A percentile compares a stretch with the other conserved stretches of the same genome.
Conservation (phyloP, 2,797 vertebrate genomes). For the Leptatherina wallacei region DNA sequence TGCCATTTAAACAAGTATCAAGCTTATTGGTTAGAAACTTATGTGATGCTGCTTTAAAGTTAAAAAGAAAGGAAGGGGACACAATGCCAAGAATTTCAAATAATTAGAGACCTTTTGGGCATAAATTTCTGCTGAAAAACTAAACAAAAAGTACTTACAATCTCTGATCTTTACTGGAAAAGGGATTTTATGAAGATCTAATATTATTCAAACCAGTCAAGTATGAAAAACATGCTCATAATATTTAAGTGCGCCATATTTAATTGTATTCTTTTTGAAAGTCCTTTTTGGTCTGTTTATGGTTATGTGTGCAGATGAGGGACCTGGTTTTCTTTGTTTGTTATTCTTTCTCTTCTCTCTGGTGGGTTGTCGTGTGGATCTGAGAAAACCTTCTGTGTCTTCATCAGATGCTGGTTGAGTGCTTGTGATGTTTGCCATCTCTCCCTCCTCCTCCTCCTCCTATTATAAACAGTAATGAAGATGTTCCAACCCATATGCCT, state of each 20-base stretch:
- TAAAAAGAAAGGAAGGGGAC: not conserved
- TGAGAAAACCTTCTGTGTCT: slow-evolving; percentile 61
- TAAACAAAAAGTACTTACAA: no score
- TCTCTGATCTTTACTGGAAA: no score
- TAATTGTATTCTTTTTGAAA: not conserved
- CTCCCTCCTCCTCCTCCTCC: slow-evolving; percentile 16
- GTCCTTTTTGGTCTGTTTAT: slow-evolving; percentile 28
- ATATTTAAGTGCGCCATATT: not conserved
- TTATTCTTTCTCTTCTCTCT: slow-evolving; percentile 57
- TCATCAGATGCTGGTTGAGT: slow-evolving; percentile 60
- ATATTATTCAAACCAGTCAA: not conserved
- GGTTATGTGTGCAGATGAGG: slow-evolving; percentile 48
- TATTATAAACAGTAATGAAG: slow-evolving; percentile 64
- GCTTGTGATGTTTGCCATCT: slow-evolving; percentile 58
- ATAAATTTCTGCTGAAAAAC: not conserved
- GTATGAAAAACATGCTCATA: not conserved
- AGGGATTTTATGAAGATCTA: not conserved
- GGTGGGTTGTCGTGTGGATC: slow-evolving; percentile 67
- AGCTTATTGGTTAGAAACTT: no score
- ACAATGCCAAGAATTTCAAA: not conserved
- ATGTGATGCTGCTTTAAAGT: not conserved
- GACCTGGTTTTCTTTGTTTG: slow-evolving; percentile 71
- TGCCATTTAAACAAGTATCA: no score
- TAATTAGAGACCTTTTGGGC: not conserved
- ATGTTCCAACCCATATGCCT: slow-evolving; percentile 59